A percentile compares a stretch with the other conserved stretches of the same genome.
Evolutionary conservation across 1,140 invertebrate genomes (phyloP).

Genomic region (Micrasema minimum): DNA sequence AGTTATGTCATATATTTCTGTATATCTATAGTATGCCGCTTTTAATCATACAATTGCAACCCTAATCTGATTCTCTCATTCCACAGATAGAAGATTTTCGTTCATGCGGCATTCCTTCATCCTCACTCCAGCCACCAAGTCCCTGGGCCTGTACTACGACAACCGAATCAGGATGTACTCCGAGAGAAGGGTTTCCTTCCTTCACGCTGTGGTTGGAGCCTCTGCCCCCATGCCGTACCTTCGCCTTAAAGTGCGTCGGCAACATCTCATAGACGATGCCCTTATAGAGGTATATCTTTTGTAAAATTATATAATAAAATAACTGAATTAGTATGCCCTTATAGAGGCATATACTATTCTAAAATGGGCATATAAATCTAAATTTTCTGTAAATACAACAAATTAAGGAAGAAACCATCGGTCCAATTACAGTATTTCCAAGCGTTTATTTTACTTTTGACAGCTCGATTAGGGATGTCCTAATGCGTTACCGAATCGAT

Average conservation of each 20-base stretch:
- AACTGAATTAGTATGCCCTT: no score
- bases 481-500: no score
- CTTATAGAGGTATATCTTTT: slow-evolving; percentile 79
- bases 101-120: slow-evolving; percentile 94
- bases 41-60: background rate
- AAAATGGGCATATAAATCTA: no score
- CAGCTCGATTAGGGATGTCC: no score
- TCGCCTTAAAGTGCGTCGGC: slow-evolving; percentile 81
- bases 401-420: no score
- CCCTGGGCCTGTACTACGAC: slow-evolving; percentile 91
- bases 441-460: no score
- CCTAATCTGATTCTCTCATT: background rate
- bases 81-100: slow-evolving; percentile 80
- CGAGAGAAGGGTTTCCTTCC: slow-evolving; percentile 84
- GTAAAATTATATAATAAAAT: no score
- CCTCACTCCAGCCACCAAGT: slow-evolving; percentile 91
- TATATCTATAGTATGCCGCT: no score
- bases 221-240: slow-evolving; percentile 88
- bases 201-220: slow-evolving; percentile 79
- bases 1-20: no score
- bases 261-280: slow-evolving; percentile 92
- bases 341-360: no score
- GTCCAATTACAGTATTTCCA: no score
- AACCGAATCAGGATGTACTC: slow-evolving; percentile 95
- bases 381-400: no score